Conservation (phyloP, 2,888 invertebrate species). For the Tipula lateralis region DNA sequence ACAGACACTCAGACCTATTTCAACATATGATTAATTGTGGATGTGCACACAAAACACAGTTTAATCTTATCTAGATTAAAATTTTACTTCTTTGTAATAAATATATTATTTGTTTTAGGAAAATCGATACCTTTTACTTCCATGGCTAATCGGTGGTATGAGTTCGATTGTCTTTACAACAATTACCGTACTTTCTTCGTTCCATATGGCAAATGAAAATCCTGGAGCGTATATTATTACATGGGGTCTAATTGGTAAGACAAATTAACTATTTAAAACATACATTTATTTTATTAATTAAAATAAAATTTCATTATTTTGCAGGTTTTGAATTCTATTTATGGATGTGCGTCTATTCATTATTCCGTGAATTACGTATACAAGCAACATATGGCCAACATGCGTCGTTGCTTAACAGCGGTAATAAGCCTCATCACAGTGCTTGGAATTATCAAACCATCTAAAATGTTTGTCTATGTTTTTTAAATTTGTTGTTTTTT, state of each 20-base stretch:
- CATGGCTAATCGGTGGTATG: neutral
- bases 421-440: neutral
- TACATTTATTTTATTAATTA: neutral
- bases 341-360: conserved; percentile 20
- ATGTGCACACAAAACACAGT: too few species aligned
- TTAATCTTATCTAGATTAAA: too few species aligned
- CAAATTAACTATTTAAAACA: neutral
- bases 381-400: neutral
- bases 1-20: too few species aligned
- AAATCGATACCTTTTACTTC: neutral
- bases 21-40: neutral
- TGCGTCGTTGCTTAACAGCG: neutral
- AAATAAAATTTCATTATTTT: neutral
- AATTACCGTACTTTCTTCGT: neutral
- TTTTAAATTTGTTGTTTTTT: neutral
- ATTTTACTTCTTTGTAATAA: neutral
- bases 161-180: neutral
- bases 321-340: neutral
- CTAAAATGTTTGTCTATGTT: neutral
- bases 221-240: neutral
- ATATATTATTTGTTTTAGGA: neutral
- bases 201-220: neutral
- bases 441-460: conserved; percentile 26
- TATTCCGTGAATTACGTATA: neutral
- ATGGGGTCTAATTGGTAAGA: neutral